Evolutionary conservation across 1,140 invertebrate species (phyloP).

Genomic region (Drosophila kohkoa): DNA sequence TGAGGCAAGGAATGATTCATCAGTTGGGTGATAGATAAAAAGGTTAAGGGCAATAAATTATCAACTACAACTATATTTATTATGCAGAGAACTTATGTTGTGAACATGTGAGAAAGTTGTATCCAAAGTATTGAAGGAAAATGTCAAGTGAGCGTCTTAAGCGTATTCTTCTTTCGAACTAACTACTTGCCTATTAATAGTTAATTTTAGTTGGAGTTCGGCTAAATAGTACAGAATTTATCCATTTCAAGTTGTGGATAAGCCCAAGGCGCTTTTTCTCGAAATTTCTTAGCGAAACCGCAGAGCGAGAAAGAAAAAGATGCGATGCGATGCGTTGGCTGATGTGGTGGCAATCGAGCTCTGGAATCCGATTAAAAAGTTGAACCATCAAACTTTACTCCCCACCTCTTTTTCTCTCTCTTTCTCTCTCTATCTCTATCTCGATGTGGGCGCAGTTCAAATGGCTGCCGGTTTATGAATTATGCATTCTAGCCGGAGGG

Average conservation of each 20-base stretch:
- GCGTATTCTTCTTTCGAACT: background rate
- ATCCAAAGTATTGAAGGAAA: background rate
- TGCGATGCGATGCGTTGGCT: constrained; percentile 5
- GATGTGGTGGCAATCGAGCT: constrained; percentile 61
- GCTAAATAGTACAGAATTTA: constrained; percentile 18
- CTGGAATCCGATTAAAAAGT: constrained; percentile 76
- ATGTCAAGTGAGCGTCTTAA: constrained; percentile 24
- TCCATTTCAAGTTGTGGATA: constrained; percentile 21
- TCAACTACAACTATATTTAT: too few relatives aligned
- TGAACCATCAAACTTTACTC: constrained; percentile 66
- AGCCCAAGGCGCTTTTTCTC: constrained; percentile 15
- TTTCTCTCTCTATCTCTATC: constrained; percentile 1
- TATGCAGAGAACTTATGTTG: too few relatives aligned
- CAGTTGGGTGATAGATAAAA: background rate
- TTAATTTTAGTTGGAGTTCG: constrained; percentile 24
- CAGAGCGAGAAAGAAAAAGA: constrained; percentile 8
- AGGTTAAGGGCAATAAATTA: background rate
- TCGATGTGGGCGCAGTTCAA: constrained; percentile 45
- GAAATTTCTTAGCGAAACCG: constrained; percentile 13
- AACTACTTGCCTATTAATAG: constrained; percentile 15
- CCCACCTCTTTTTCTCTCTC: constrained; percentile 1
- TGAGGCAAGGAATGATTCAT: constrained; percentile 3
- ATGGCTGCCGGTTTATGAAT: constrained; percentile 65
- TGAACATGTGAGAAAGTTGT: too few relatives aligned
- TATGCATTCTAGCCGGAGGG: constrained; percentile 69